Percentiles rank a stretch among this genome's conserved stretches.
These are phyloP conservation scores for Julus scandinavius DNA, from an alignment of 2,888 invertebrate genomes.

Conservation along the genomic window DNA sequence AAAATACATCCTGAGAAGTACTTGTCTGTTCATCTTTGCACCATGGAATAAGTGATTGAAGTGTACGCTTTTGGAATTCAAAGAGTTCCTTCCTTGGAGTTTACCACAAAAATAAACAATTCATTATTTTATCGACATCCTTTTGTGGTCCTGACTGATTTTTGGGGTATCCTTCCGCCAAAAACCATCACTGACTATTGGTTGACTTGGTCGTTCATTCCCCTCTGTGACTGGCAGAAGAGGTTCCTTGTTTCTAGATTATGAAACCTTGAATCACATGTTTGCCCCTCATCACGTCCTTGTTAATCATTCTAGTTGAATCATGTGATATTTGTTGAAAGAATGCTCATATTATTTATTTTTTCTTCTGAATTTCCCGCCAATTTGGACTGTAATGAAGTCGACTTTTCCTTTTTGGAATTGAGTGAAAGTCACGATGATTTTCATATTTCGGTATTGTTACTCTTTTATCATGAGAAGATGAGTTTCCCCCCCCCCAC, in stretches of 20 bases:
- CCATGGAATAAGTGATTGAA: not conserved
- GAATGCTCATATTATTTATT: not conserved
- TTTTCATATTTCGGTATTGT: not conserved
- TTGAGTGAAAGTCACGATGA: conserved; percentile 7
- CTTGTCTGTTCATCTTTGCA: not conserved
- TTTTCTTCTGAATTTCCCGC: not conserved
- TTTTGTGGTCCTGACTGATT: not conserved
- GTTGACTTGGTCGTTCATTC: conserved; percentile 6
- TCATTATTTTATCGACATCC: not conserved
- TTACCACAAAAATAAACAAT: not conserved
- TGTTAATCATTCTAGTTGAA: not conserved
- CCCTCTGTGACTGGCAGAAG: conserved; percentile 24
- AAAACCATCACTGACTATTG: not conserved
- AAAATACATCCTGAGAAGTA: too few species aligned
- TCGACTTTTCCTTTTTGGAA: not conserved
- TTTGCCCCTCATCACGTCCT: conserved; percentile 15
- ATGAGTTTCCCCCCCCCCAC: not conserved
- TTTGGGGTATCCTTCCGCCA: not conserved
- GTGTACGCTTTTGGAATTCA: not conserved
- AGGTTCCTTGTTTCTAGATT: conserved; percentile 16
- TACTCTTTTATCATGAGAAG: conserved; percentile 8
- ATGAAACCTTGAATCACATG: conserved; percentile 26
- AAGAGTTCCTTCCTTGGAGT: not conserved
- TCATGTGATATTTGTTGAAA: not conserved
- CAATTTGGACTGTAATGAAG: not conserved